A percentile compares a stretch with the other conserved stretches of the same genome.
phyloP scores from a whole-genome alignment of 1,140 invertebrate genomes.

The Gonatopus flavifemur region DNA sequence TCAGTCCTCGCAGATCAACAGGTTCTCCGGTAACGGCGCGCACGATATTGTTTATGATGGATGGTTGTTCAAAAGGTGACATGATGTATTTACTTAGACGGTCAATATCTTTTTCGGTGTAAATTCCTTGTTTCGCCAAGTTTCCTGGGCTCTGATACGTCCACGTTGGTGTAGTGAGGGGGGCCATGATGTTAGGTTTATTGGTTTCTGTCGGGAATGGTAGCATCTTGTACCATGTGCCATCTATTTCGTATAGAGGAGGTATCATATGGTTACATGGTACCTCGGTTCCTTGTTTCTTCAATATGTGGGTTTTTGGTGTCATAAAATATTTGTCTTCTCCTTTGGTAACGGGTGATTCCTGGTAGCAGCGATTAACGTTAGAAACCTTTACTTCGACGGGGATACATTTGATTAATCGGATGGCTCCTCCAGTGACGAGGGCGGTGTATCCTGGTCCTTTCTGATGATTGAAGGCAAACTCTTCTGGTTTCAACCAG shows the following conservation, averaged over 20 bases:
- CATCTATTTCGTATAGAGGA: too few relatives aligned
- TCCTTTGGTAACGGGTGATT: background rate
- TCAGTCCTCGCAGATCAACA: too few relatives aligned
- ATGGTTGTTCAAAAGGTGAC: background rate
- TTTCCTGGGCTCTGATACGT: too few relatives aligned
- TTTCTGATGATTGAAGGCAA: background rate
- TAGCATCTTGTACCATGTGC: too few relatives aligned
- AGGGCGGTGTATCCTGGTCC: background rate
- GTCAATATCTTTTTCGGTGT: too few relatives aligned
- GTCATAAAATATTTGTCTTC: background rate
- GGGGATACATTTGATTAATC: conserved; percentile 15
- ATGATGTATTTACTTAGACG: background rate
- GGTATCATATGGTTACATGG: background rate
- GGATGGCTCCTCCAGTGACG: background rate
- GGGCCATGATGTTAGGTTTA: background rate
- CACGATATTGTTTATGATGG: background rate
- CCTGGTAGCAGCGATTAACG: conserved; percentile 1
- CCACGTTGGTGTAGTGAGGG: too few relatives aligned
- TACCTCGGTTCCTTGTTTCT: background rate
- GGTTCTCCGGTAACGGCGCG: too few relatives aligned
- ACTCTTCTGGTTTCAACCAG: background rate
- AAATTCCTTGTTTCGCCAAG: too few relatives aligned
- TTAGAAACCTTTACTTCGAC: conserved; percentile 2
- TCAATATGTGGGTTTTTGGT: background rate
- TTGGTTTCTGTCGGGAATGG: background rate